Evolutionary conservation across 1,140 invertebrate species (phyloP), one percentile per base, ranked within the genome.

Genomic region (Aphaenogaster rudis): DNA sequence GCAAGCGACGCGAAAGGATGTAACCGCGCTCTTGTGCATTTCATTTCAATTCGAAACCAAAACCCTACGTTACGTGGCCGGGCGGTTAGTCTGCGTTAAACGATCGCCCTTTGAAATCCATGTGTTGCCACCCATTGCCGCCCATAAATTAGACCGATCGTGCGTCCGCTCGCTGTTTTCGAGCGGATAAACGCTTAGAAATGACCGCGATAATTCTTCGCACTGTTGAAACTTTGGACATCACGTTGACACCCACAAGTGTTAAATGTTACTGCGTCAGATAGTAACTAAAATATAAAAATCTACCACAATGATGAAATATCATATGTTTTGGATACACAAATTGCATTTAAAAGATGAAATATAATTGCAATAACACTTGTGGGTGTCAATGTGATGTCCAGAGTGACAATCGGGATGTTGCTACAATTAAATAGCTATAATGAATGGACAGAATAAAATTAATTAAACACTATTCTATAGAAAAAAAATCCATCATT

Each of bases 1-100:
- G 80, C 69, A 39, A 84, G n/a, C 69, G 52, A 61, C 80, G 71
- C 52, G 45, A 63, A 84, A 76, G 80, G 69, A 84, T 63, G 69
- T 39, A 50, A 59, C 52, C 52, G 66, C 36, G 63, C 39, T 45
- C 42, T 42, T n/a, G 50, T 28, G 80, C 54, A 50, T 84, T 84
- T 63, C 69, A 84, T 74, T 69, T 69, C 66, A 50, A 69, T 69
- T 76, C 17, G 36, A 82, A 72, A 82, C 45, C 54, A 57, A 84
- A 76, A 63, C 13, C n/a, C 66, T 74, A 61, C 45, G 69, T 45
- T 82, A 74, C 36, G 54, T 15, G 21, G 42, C 48, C 33, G 13
- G 13, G 54, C 69, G 54, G 54, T 84, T 84, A 28, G 67, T 76
- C 69, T 63, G 57, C 33, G 28, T 84, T 59, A 84, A 84, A 84